Conservation (phyloP, 2,797 vertebrate species). For the Bucorvus abyssinicus region DNA sequence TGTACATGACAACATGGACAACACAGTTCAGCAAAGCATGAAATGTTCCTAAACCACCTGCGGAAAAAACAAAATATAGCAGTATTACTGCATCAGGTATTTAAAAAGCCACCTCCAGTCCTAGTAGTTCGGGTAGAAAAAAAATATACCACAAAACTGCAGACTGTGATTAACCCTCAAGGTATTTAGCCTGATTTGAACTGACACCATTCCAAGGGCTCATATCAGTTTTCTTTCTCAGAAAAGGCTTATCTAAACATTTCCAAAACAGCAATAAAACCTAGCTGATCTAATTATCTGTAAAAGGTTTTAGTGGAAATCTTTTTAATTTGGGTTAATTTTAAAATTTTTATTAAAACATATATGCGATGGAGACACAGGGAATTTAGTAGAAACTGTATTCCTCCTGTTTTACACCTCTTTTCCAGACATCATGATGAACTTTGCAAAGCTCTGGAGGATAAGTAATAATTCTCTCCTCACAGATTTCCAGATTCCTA, state of each 20-base stretch:
- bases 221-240: background rate
- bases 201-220: background rate
- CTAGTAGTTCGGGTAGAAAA: background rate
- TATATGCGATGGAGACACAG: background rate
- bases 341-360: background rate
- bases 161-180: background rate
- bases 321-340: background rate
- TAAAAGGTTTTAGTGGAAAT: background rate
- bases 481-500: background rate
- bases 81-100: background rate
- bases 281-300: background rate
- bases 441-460: background rate
- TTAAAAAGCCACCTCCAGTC: background rate
- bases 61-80: background rate
- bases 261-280: background rate
- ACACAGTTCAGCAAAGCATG: slow-evolving; percentile 90
- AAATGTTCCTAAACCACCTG: slow-evolving; percentile 95
- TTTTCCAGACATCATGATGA: background rate
- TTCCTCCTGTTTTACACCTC: background rate
- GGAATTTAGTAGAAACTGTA: background rate
- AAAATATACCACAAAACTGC: background rate
- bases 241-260: background rate
- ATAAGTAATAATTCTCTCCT: background rate
- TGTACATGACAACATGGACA: slow-evolving; percentile 95
- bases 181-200: background rate